Evolutionary conservation across 2,888 invertebrate genomes (phyloP).

Genomic region (Kryphioiulus occultus): DNA sequence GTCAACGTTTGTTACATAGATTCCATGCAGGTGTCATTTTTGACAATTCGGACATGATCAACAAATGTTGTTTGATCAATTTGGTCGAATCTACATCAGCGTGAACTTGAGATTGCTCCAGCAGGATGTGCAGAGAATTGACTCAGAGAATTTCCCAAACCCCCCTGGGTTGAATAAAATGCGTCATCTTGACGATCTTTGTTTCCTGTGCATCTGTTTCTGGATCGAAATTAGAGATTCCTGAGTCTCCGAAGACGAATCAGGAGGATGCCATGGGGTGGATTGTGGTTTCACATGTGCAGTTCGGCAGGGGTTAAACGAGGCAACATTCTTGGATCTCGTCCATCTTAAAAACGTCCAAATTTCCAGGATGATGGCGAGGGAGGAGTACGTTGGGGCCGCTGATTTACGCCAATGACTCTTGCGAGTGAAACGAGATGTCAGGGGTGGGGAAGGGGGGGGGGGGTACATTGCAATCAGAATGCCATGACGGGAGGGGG

Average conservation of each 20-base stretch:
- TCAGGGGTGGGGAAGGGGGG: too few relatives aligned
- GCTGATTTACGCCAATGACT: slow-evolving; percentile 35
- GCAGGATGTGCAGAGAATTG: too few relatives aligned
- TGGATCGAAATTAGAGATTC: neutral
- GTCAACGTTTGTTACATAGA: too few relatives aligned
- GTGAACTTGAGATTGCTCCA: too few relatives aligned
- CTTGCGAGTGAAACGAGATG: too few relatives aligned
- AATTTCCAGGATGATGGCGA: neutral
- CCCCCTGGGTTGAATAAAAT: neutral
- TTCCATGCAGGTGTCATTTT: too few relatives aligned
- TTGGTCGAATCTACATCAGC: too few relatives aligned
- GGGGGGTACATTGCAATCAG: too few relatives aligned
- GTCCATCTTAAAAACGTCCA: neutral
- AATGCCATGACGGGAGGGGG: too few relatives aligned
- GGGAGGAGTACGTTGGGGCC: neutral
- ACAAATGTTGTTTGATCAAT: too few relatives aligned
- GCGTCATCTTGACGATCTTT: neutral
- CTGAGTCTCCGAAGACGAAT: too few relatives aligned
- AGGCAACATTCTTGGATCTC: neutral
- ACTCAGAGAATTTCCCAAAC: neutral
- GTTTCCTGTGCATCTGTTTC: neutral
- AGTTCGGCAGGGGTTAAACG: neutral
- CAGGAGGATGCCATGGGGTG: neutral
- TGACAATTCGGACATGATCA: too few relatives aligned
- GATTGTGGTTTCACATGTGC: neutral